Evolutionary conservation across 2,888 invertebrate genomes (phyloP), one percentile per base, ranked within the genome.

Genomic region (Melanchra persicariae): DNA sequence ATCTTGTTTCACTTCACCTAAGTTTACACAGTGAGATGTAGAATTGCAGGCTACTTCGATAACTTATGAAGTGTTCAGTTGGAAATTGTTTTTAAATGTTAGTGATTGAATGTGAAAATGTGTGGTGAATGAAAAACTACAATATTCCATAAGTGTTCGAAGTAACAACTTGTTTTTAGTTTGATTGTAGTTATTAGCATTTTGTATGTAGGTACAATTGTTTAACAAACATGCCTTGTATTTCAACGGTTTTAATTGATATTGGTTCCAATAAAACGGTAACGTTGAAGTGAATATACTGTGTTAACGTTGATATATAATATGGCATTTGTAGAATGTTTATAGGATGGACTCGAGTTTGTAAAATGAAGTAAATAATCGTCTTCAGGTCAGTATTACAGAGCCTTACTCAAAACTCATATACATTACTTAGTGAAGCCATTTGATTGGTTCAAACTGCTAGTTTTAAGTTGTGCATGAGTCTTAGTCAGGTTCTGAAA

Each of bases 111-210:
- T 49, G 52, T 62, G n/a, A 8, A 37, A 34, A 37, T 24, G 7
- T 45, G 47, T 0, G 19, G 47, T 58, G 9, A 61, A 47, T 59
- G 37, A 12, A 49, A 19, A 49, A n/a, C 2, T 34, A 60, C 34
- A 49, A 66, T 22, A 37, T 45, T 81, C 81, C 51, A 63, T 60
- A 66, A 59, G 66, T 19, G 8, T 55, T 74, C 43, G n/a, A 49
- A 67, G 54, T 62, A 62, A 49, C 17, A 52, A n/a, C n/a, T n/a
- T 37, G 19, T 17, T 52, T 61, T 68, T 45, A 55, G 49, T 66
- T 67, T 30, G 4, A 51, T n/a, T 59, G 26, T 65, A 77, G 61
- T 52, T 51, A n/a, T 26, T 55, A 73, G 22, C 37, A 47, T 67
- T 66, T 61, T 54, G n/a, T 54, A 55, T 59, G 24, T 55, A 63